phyloP scores from a whole-genome alignment of 1,140 invertebrate genomes.

The Leguminivora glycinivorella region DNA sequence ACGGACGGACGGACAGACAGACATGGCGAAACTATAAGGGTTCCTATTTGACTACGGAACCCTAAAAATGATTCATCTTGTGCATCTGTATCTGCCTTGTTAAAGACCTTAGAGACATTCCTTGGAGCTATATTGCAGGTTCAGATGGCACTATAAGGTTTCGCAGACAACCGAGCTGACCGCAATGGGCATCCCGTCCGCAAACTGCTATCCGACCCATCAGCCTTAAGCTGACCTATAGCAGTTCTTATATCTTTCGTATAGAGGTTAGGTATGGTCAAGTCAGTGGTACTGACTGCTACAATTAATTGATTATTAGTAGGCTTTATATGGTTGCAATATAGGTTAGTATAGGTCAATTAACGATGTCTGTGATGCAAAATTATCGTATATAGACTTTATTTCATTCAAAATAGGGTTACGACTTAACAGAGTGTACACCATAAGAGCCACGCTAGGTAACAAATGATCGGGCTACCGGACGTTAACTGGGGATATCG shows the following conservation, averaged over 20 bases:
- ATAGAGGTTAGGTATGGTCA: neutral
- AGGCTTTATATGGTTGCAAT: neutral
- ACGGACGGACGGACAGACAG: no score
- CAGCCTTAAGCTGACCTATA: neutral
- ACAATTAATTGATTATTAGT: neutral
- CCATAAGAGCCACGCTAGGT: neutral
- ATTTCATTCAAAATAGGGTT: no score
- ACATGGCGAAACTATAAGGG: no score
- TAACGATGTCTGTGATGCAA: neutral
- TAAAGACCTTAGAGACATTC: no score
- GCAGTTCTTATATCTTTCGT: neutral
- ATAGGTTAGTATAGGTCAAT: neutral
- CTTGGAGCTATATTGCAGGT: neutral
- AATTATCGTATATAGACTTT: no score
- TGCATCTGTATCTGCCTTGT: no score
- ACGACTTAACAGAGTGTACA: no score
- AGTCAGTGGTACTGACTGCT: no score
- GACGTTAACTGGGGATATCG: no score
- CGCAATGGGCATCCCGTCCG: neutral
- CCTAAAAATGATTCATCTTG: no score
- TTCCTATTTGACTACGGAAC: no score
- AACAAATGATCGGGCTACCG: neutral
- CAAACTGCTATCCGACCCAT: neutral
- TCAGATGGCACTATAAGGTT: constrained; percentile 3
- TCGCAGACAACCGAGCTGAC: neutral